These are phyloP conservation scores for Myripristis jacobus DNA, from an alignment of 2,797 vertebrate genomes.

Conservation along the genomic window DNA sequence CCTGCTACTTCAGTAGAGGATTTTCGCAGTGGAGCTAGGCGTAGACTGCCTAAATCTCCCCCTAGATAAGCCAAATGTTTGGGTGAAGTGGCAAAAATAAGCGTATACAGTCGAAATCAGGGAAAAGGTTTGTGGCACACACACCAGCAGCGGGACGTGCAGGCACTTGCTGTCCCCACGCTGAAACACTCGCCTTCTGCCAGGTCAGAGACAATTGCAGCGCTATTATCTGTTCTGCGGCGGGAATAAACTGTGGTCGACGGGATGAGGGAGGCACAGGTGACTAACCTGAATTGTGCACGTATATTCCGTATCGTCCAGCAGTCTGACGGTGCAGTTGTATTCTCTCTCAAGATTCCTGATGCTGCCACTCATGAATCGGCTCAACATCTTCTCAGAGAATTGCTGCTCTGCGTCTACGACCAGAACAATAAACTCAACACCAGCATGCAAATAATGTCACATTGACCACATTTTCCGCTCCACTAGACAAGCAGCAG, in stretches of 20 bases:
- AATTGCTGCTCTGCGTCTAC: slow-evolving; percentile 76
- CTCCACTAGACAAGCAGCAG: slow-evolving; percentile 67
- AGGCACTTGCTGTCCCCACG: slow-evolving; percentile 36
- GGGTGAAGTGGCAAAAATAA: slow-evolving; percentile 22
- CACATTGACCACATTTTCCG: slow-evolving; percentile 76
- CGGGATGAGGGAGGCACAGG: slow-evolving; percentile 60
- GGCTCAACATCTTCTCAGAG: slow-evolving; percentile 95
- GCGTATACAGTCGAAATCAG: not conserved
- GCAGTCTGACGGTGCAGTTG: slow-evolving; percentile 96
- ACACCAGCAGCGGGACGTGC: slow-evolving; percentile 49
- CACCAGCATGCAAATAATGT: slow-evolving; percentile 75
- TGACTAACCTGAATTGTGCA: slow-evolving; percentile 96
- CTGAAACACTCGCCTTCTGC: slow-evolving; percentile 45
- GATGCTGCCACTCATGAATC: slow-evolving; percentile 97
- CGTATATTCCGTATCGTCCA: slow-evolving; percentile 98
- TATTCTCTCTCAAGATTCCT: slow-evolving; percentile 97
- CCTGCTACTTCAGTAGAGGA: slow-evolving; percentile 14
- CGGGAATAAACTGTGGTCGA: slow-evolving; percentile 27
- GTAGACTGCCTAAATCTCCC: not conserved
- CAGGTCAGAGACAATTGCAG: slow-evolving; percentile 58
- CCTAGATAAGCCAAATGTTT: not conserved
- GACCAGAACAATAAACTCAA: slow-evolving; percentile 83
- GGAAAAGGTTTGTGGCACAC: not conserved
- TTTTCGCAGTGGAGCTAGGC: slow-evolving; percentile 17
- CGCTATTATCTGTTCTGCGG: slow-evolving; percentile 11